Evolutionary conservation across 2,888 invertebrate genomes (phyloP).

Genomic region (Bruchidius siliquastri): DNA sequence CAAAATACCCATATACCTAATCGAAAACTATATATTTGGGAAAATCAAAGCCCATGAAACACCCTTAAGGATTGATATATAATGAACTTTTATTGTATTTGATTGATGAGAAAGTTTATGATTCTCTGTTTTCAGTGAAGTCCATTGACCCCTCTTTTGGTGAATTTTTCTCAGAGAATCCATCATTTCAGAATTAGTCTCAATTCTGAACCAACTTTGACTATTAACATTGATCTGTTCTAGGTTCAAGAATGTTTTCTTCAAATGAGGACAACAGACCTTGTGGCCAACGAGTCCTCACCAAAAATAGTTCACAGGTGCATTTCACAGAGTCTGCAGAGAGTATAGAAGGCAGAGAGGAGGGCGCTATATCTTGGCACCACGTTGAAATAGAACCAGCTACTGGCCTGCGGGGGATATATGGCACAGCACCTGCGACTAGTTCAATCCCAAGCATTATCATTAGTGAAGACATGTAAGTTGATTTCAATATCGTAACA

Average conservation of each 20-base stretch:
- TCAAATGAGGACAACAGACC: background rate
- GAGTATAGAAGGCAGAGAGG: background rate
- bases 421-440: constrained; percentile 29
- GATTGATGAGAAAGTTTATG: too few relatives aligned
- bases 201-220: too few relatives aligned
- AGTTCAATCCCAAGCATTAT: constrained; percentile 32
- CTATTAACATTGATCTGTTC: background rate
- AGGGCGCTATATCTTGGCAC: background rate
- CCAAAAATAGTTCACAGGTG: constrained; percentile 1
- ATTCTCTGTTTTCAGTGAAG: too few relatives aligned
- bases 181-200: too few relatives aligned
- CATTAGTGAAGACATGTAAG: constrained; percentile 18
- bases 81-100: too few relatives aligned
- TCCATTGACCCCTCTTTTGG: too few relatives aligned
- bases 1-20: too few relatives aligned
- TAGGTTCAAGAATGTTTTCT: constrained; percentile 1
- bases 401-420: constrained; percentile 28
- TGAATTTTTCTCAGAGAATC: too few relatives aligned
- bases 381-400: background rate
- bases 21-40: too few relatives aligned
- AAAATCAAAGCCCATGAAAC: too few relatives aligned
- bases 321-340: background rate
- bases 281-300: background rate
- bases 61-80: too few relatives aligned
- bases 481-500: background rate